Evolutionary conservation across 2,113 vertebrate species (phyloP).

Genomic region (Atherinomorus stipes): DNA sequence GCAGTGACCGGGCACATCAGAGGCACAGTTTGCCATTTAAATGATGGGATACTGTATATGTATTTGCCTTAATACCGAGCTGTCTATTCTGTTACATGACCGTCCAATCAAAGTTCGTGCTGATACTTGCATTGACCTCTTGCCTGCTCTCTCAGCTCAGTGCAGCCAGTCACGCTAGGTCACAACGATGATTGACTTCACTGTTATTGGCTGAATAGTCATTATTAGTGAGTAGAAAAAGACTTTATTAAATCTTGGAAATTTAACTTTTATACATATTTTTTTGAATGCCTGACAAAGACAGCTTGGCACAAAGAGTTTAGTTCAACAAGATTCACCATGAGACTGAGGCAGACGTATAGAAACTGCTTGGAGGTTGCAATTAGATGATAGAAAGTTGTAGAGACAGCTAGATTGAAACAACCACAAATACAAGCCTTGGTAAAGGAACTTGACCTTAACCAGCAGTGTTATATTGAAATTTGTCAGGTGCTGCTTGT

Average conservation of each 20-base stretch:
- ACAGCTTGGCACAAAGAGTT: too few relatives aligned
- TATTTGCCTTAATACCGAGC: neutral
- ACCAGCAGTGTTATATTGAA: too few relatives aligned
- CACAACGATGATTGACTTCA: conserved; percentile 39
- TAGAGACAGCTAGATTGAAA: neutral
- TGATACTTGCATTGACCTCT: neutral
- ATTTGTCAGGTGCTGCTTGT: neutral
- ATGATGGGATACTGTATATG: neutral
- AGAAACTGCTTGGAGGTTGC: neutral
- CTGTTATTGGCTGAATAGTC: conserved; percentile 34
- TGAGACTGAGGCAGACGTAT: too few relatives aligned
- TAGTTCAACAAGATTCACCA: neutral
- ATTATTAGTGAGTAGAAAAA: conserved; percentile 15
- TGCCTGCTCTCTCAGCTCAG: neutral
- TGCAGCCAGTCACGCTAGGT: conserved; percentile 8
- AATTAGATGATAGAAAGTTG: neutral
- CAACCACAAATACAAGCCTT: neutral
- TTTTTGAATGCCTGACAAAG: too few relatives aligned
- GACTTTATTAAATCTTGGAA: conserved; percentile 35
- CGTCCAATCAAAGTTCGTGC: conserved; percentile 10
- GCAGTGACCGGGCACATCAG: neutral
- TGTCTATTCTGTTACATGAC: conserved; percentile 2
- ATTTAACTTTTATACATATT: conserved; percentile 14
- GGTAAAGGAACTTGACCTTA: neutral
- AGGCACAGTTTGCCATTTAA: neutral